phyloP scores from a whole-genome alignment of 2,113 vertebrate genomes.

The Erpornis zantholeuca region DNA sequence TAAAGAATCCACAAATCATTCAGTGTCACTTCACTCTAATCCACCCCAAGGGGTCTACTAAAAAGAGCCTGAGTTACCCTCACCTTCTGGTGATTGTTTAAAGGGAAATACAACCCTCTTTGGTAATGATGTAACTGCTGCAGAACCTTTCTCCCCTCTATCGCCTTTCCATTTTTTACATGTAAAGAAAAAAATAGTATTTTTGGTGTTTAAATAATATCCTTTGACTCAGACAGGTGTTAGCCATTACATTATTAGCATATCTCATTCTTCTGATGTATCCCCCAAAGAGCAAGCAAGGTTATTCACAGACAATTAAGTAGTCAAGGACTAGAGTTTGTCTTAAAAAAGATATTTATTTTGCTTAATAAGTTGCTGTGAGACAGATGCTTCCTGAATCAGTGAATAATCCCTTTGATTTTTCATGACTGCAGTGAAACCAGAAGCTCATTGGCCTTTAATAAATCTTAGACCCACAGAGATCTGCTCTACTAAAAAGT shows the following conservation, averaged over 20 bases:
- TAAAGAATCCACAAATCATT: neutral
- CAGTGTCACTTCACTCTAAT: rapidly evolving
- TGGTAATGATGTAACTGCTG: neutral
- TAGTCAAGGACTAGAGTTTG: neutral
- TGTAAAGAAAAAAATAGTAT: neutral
- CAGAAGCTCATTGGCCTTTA: neutral
- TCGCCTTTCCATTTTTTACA: neutral
- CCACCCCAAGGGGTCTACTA: neutral
- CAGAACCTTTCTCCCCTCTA: neutral
- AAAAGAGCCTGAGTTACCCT: neutral
- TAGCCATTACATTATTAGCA: neutral
- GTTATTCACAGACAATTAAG: slow-evolving; percentile 6
- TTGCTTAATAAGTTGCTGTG: neutral
- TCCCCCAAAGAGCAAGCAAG: neutral
- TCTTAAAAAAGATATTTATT: neutral
- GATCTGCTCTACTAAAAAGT: neutral
- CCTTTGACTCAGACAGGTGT: neutral
- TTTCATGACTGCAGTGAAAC: neutral
- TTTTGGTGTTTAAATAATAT: neutral
- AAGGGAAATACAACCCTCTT: neutral
- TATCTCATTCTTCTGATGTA: neutral
- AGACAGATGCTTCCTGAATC: neutral
- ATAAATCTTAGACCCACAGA: neutral
- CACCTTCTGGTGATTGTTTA: neutral
- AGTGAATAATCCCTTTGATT: slow-evolving; percentile 17